Evolutionary conservation across 1,140 invertebrate genomes (phyloP).

Genomic region (Adelges cooleyi): DNA sequence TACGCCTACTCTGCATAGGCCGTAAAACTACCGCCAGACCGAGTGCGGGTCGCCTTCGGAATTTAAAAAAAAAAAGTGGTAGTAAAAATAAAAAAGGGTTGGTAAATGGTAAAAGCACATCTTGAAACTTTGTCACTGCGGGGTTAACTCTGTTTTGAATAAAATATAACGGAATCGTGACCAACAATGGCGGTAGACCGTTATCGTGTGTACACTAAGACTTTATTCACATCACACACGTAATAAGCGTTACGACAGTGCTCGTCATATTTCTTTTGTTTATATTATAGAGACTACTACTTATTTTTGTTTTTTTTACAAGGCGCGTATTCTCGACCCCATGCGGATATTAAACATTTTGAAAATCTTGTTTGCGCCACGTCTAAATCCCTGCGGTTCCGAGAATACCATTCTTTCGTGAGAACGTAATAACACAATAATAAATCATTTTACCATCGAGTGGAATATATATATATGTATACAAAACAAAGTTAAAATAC

Average conservation of each 20-base stretch:
- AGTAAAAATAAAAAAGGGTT: neutral
- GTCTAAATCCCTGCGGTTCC: too few species aligned
- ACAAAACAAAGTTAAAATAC: too few species aligned
- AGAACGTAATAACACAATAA: too few species aligned
- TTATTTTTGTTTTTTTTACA: constrained; percentile 7
- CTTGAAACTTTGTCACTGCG: constrained; percentile 17
- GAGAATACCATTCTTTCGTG: too few species aligned
- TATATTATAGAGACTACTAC: neutral
- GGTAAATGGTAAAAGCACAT: constrained; percentile 13
- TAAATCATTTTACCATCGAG: too few species aligned
- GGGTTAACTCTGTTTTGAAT: constrained; percentile 4
- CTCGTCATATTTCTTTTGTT: constrained; percentile 3
- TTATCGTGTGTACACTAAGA: neutral
- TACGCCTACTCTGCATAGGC: neutral
- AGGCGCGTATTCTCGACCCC: neutral
- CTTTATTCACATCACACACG: constrained; percentile 18
- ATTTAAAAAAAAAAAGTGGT: neutral
- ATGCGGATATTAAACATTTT: neutral
- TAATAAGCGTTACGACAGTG: neutral
- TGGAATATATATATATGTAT: too few species aligned
- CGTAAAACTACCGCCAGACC: neutral
- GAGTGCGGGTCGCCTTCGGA: neutral
- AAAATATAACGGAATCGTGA: constrained; percentile 7
- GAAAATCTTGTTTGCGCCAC: too few species aligned
- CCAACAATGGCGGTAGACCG: neutral